Evolutionary conservation across 2,797 vertebrate species (phyloP), one percentile per base, ranked within the genome.

Genomic region (Tiaroga cobitis): DNA sequence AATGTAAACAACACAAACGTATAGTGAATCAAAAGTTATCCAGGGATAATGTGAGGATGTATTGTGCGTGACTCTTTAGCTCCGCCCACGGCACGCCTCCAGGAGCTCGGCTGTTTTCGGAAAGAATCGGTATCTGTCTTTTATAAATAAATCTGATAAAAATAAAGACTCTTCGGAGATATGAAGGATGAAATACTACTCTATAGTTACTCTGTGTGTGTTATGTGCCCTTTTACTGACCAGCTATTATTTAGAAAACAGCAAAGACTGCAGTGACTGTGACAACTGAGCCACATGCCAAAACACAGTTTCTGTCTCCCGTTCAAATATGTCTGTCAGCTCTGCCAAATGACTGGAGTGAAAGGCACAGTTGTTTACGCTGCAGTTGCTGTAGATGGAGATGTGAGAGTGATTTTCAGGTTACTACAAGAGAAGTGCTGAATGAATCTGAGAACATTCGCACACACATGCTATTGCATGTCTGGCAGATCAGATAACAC

Each of bases 401-500:
- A 49, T 34, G 79, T 1, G 69, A 80, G 74, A 51, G 87, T 84
- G 80, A 85, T 74, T 61, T 51, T 54, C 29, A 82, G 75, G 80
- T 85, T 88, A 81, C 86, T 86, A 85, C 73, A 43, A 69, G 3
- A 85, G 54, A 73, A 63, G 79, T 74, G 73, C 43, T 65, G 69
- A 83, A 89, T 80, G 34, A 77, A 86, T 39, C 69, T 67, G 54
- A 80, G 78, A 81, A 74, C 67, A 81, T 86, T 85, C 34, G 83
- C 82, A 77, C 80, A 34, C 65, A 32, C 74, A 75, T n/a, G 13
- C 51, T 43, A 70, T 69, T 63, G 67, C 56, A 85, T 37, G 79
- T 89, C 90, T 90, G 54, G 79, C 87, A 84, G 84, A 86, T 88
- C 84, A 68, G 78, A 88, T 89, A 85, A 83, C 90, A 87, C 83